phyloP scores from a whole-genome alignment of 2,113 vertebrate genomes.

The Condylura cristata region DNA sequence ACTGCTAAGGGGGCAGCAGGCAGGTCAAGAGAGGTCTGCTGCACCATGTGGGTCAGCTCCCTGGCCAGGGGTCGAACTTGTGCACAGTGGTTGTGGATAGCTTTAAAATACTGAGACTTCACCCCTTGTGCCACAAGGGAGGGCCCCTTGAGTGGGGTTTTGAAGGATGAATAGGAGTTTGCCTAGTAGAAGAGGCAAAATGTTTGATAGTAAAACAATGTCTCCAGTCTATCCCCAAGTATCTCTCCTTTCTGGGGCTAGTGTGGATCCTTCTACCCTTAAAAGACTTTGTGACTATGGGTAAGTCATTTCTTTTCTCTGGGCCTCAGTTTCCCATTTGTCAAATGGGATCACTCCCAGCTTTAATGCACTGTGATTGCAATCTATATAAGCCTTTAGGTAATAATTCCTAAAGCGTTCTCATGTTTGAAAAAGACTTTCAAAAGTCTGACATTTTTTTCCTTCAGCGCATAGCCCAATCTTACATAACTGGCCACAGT shows the following conservation, averaged over 20 bases:
- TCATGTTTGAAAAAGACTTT: neutral
- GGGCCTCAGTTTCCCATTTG: neutral
- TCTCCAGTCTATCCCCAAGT: neutral
- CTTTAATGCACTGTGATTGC: neutral
- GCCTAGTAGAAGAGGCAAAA: neutral
- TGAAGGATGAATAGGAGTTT: constrained; percentile 31
- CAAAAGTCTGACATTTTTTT: neutral
- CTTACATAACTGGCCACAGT: neutral
- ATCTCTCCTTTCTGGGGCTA: neutral
- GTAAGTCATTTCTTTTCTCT: neutral
- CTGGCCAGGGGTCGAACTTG: too few relatives aligned
- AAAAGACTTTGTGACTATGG: neutral
- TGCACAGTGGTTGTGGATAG: too few relatives aligned
- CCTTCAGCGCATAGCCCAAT: neutral
- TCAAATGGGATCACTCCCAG: neutral
- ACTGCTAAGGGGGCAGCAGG: too few relatives aligned
- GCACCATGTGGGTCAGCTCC: too few relatives aligned
- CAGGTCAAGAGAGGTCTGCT: too few relatives aligned
- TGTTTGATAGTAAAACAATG: neutral
- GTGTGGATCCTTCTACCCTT: neutral
- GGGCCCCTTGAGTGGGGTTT: neutral
- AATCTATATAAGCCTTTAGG: neutral
- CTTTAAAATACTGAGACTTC: too few relatives aligned
- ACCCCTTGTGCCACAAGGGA: too few relatives aligned
- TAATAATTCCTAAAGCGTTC: neutral